Conservation (phyloP, 2,888 invertebrate genomes). For the Lamproptera curius region DNA sequence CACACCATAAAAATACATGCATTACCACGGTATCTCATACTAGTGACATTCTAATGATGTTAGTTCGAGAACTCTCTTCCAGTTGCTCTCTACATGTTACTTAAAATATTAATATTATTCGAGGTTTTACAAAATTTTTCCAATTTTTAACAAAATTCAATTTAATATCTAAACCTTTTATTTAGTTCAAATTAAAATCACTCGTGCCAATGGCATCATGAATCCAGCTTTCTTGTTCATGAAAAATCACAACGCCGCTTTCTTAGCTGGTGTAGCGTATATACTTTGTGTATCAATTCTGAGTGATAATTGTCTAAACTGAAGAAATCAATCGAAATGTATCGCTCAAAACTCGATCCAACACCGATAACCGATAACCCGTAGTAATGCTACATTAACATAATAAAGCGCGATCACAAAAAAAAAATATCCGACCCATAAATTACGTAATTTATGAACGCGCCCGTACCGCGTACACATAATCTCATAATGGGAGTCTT, state of each 20-base stretch:
- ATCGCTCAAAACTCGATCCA: no score
- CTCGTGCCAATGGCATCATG: no score
- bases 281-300: neutral
- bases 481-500: conserved; percentile 49
- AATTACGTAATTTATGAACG: conserved; percentile 65
- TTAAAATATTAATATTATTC: neutral
- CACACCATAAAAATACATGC: conserved; percentile 7
- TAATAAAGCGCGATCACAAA: conserved; percentile 46
- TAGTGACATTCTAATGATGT: conserved; percentile 4
- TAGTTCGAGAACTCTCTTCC: neutral
- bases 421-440: conserved; percentile 54
- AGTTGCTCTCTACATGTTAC: neutral
- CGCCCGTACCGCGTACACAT: conserved; percentile 46
- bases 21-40: conserved; percentile 18
- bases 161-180: neutral
- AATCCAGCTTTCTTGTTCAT: no score
- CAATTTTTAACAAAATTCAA: neutral
- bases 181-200: no score
- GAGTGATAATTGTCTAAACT: no score
- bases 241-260: no score
- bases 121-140: neutral
- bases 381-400: conserved; percentile 22
- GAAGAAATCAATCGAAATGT: no score
- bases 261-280: no score
- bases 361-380: conserved; percentile 28